Evolutionary conservation across 1,140 invertebrate genomes (phyloP), one percentile per base, ranked within the genome.

Genomic region (Danaus plexippus): DNA sequence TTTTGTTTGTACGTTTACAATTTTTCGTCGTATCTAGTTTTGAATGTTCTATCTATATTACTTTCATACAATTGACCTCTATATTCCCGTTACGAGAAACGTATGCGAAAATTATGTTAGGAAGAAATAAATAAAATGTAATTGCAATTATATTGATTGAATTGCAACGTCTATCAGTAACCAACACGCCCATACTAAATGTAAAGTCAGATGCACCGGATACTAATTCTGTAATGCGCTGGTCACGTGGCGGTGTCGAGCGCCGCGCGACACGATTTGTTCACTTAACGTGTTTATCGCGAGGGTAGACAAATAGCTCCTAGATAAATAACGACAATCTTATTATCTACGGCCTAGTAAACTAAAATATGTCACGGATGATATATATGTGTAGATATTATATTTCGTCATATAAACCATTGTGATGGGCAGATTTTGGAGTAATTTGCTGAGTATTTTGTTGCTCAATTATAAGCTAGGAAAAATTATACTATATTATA

Each of bases 201-300:
- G 62, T 82, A 73, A 80, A 66, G 78, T 63, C 72, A 65, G 67
- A 66, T 71, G 67, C 73, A 85, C 75, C 66, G 80, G 70, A 75
- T 68, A 75, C 77, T 83, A 85, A 83, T 85, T 83, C 75, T 64
- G 69, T 80, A 85, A 85, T 83, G 77, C 76, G 73, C 66, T 46
- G 70, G 70, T 61, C 71, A 75, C 69, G 68, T 61, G 22, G 22
- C 22, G 22, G 7, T 32, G 22, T 32, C 22, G 81, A 58, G 69
- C 43, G 60, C 9, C 79, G 76, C 80, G 77, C 67, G 79, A 47
- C 69, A 18, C 79, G 79, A 85, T 83, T 83, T 79, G 79, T 80
- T 75, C 80, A 80, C 77, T 81, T 74, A 71, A 77, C 75, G 78
- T 69, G 67, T 73, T 84, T 77, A 55, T 50, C 48, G 52, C 46